Conservation (phyloP, 2,113 vertebrate species). For the Callaeas wilsoni region DNA sequence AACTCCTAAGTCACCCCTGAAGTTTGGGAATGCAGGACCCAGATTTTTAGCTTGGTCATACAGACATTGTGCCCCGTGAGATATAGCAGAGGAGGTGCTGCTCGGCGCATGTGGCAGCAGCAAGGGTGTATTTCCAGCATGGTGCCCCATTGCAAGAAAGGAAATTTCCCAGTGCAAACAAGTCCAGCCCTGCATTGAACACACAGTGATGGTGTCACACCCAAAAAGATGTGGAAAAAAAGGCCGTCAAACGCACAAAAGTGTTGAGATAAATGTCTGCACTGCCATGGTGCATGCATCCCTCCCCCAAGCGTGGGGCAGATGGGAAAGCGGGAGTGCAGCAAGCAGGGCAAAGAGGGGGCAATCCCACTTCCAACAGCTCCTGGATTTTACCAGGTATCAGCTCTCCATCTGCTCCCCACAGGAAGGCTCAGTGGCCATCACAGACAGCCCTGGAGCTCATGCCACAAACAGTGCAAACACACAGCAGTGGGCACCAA, state of each 20-base stretch:
- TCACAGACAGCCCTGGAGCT: neutral
- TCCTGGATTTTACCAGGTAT: neutral
- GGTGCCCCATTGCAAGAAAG: neutral
- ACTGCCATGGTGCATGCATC: neutral
- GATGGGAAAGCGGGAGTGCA: neutral
- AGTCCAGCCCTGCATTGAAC: neutral
- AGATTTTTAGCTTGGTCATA: neutral
- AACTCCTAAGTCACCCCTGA: neutral
- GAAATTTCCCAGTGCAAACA: neutral
- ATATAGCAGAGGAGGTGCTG: neutral
- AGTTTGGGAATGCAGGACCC: neutral
- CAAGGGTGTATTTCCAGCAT: neutral
- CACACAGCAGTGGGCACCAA: neutral
- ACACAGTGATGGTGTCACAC: rapidly evolving
- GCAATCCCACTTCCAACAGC: neutral
- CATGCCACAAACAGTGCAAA: neutral
- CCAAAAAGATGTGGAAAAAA: neutral
- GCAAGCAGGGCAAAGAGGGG: neutral
- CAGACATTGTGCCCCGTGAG: rapidly evolving
- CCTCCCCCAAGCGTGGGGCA: rapidly evolving
- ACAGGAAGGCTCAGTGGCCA: neutral
- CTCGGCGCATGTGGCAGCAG: rapidly evolving
- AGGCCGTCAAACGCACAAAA: neutral
- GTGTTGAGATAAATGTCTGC: neutral
- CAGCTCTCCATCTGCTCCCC: neutral